A percentile compares a stretch with the other conserved stretches of the same genome.
Evolutionary conservation across 2,113 vertebrate species (phyloP).

Genomic region (Epinephelus moara): DNA sequence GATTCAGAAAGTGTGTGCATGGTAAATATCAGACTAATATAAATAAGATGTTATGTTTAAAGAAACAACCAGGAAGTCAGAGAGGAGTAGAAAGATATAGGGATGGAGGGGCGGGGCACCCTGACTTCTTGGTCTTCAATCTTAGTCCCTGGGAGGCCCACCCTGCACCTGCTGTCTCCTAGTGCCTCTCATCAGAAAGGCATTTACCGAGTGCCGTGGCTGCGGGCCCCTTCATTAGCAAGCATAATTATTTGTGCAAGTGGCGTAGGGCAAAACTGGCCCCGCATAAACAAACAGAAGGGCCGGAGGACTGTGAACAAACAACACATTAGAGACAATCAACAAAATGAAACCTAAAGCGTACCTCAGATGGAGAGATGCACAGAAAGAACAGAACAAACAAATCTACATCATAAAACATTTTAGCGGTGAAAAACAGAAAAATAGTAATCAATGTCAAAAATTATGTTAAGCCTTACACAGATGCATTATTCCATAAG

Average conservation of each 20-base stretch:
- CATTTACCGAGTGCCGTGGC: slow-evolving; percentile 98
- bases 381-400: slow-evolving; percentile 35
- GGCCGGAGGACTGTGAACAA: slow-evolving; percentile 92
- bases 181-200: slow-evolving; percentile 98
- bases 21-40: not conserved
- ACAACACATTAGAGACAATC: slow-evolving; percentile 92
- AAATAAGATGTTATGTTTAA: not conserved
- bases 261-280: slow-evolving; percentile 98
- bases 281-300: slow-evolving; percentile 99
- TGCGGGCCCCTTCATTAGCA: slow-evolving; percentile 99
- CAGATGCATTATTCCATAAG: not conserved
- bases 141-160: slow-evolving; percentile 99
- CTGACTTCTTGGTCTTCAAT: slow-evolving; percentile 91
- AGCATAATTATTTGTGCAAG: slow-evolving; percentile 99
- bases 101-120: slow-evolving; percentile 70
- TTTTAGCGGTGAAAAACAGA: not conserved
- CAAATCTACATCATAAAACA: slow-evolving; percentile 47
- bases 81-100: slow-evolving; percentile 65
- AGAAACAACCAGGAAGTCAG: slow-evolving; percentile 19
- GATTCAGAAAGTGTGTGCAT: slow-evolving; percentile 5
- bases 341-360: slow-evolving; percentile 57
- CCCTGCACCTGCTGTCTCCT: slow-evolving; percentile 99
- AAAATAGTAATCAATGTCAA: slow-evolving; percentile 29
- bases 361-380: slow-evolving; percentile 32
- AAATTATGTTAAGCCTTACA: slow-evolving; percentile 9